These are phyloP conservation scores for Mya arenaria DNA, from an alignment of 1,140 invertebrate genomes.

Conservation along the genomic window DNA sequence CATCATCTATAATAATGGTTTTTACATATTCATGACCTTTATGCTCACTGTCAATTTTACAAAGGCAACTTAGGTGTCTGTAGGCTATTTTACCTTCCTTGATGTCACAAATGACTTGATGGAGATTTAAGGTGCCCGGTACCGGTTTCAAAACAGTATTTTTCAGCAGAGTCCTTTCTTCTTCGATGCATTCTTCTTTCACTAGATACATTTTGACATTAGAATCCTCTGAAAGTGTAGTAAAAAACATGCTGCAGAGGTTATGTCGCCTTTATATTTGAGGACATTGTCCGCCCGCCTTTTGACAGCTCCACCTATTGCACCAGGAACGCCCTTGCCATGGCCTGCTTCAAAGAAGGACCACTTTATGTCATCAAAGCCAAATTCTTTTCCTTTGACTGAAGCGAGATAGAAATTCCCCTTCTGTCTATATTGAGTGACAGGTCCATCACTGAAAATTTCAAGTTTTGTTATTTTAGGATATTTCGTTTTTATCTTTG, in stretches of 20 bases:
- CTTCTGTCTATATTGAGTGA: constrained; percentile 55
- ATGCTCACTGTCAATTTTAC: constrained; percentile 18
- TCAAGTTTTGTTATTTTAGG: constrained; percentile 14
- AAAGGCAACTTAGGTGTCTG: constrained; percentile 51
- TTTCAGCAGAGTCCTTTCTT: not conserved
- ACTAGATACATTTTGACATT: constrained; percentile 25
- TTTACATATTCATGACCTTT: not conserved
- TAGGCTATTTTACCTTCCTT: constrained; percentile 13
- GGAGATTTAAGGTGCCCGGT: constrained; percentile 48
- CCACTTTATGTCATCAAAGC: constrained; percentile 70
- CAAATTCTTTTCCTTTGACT: not conserved
- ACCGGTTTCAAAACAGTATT: constrained; percentile 17
- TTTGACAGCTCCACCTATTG: constrained; percentile 80
- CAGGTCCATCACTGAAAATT: constrained; percentile 53
- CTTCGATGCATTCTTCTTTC: constrained; percentile 5
- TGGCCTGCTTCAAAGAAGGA: constrained; percentile 81
- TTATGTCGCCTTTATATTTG: constrained; percentile 20
- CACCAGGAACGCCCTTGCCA: constrained; percentile 82
- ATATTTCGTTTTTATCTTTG: constrained; percentile 36
- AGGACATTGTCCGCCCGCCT: constrained; percentile 59
- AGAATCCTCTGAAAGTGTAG: not conserved
- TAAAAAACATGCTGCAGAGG: constrained; percentile 22
- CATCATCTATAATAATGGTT: not conserved
- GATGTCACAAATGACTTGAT: constrained; percentile 35
- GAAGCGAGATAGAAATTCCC: constrained; percentile 58